These are phyloP conservation scores for Dendrolimus pini DNA, from an alignment of 2,888 invertebrate species.

Conservation along the genomic window DNA sequence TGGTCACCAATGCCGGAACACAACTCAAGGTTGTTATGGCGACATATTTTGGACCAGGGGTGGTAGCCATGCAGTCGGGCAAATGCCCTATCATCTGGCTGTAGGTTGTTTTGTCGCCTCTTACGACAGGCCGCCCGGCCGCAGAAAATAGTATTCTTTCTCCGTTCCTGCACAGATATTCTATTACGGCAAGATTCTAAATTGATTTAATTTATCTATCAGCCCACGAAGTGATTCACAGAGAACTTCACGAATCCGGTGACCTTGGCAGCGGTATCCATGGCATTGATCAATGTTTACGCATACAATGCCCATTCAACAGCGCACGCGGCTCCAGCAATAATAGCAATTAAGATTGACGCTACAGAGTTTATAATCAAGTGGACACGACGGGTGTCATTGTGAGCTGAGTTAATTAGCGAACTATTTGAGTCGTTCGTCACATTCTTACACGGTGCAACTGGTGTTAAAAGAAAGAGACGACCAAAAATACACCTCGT, in stretches of 20 bases:
- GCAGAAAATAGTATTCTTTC: too few species aligned
- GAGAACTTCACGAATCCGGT: conserved; percentile 35
- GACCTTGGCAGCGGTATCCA: conserved; percentile 58
- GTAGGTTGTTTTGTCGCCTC: too few species aligned
- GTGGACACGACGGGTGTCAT: conserved; percentile 24
- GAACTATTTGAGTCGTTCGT: conserved; percentile 47
- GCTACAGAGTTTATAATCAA: conserved; percentile 40
- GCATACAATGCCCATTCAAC: conserved; percentile 62
- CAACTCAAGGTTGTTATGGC: too few species aligned
- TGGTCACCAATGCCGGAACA: too few species aligned
- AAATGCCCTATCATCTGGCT: too few species aligned
- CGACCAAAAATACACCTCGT: conserved; percentile 22
- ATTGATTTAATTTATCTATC: too few species aligned
- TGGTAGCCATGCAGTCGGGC: too few species aligned
- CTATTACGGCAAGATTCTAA: too few species aligned
- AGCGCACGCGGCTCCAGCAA: conserved; percentile 22
- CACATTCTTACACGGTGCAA: conserved; percentile 40
- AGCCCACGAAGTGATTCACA: conserved; percentile 21
- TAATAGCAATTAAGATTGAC: conserved; percentile 28
- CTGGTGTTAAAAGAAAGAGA: conserved; percentile 36
- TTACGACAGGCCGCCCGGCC: too few species aligned
- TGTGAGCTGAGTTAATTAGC: conserved; percentile 59
- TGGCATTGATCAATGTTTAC: conserved; percentile 69
- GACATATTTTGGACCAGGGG: too few species aligned
- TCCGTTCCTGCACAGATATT: too few species aligned